These are phyloP conservation scores for Pleuronectes platessa DNA, from an alignment of 2,113 vertebrate genomes.

Conservation along the genomic window DNA sequence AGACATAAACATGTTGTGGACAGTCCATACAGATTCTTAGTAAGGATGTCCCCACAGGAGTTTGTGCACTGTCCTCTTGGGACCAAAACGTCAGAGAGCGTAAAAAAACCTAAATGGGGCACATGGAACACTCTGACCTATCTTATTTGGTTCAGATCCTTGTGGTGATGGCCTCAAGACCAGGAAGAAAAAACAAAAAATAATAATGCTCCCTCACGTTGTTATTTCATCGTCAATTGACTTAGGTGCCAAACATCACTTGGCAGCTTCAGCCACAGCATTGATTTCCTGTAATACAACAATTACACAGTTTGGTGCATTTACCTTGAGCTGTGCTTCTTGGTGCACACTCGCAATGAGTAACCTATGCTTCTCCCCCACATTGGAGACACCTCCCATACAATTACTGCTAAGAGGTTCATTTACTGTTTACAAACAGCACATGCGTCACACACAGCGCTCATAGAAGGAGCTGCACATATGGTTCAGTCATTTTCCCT, in stretches of 20 bases:
- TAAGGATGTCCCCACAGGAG: too few species aligned
- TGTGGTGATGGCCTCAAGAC: neutral
- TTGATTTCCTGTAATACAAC: constrained; percentile 19
- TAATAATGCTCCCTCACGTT: too few species aligned
- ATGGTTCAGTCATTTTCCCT: neutral
- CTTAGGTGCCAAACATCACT: neutral
- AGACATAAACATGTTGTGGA: too few species aligned
- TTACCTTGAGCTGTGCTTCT: neutral
- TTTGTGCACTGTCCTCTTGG: too few species aligned
- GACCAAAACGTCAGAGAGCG: too few species aligned
- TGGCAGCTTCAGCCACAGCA: constrained; percentile 1
- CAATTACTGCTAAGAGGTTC: constrained; percentile 31
- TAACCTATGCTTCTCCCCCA: constrained; percentile 9
- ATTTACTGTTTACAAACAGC: constrained; percentile 9
- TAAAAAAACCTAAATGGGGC: too few species aligned
- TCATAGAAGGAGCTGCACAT: neutral
- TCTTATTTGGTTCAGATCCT: neutral
- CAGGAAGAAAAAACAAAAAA: neutral
- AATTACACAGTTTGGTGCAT: neutral
- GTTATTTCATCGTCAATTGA: neutral
- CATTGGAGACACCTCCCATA: constrained; percentile 6
- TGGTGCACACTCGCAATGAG: neutral
- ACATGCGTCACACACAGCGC: neutral
- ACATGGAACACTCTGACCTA: too few species aligned
- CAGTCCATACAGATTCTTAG: too few species aligned